Conservation (phyloP, 2,888 invertebrate genomes). For the Keiferia lycopersicella region DNA sequence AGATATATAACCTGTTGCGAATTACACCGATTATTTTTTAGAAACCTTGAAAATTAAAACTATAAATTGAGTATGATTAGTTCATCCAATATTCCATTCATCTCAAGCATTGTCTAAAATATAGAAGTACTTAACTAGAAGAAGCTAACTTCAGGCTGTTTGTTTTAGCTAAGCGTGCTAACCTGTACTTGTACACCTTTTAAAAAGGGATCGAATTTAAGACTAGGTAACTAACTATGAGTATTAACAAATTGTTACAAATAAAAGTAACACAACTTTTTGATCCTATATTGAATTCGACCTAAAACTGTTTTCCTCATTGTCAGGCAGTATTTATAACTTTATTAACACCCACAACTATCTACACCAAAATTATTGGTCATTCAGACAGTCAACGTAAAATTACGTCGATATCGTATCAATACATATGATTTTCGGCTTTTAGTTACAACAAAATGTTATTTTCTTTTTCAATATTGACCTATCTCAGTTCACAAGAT, state of each 20-base stretch:
- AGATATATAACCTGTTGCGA: conserved; percentile 61
- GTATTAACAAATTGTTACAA: no score
- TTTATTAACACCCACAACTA: no score
- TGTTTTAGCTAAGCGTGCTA: no score
- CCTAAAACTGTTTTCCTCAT: no score
- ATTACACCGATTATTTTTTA: conserved; percentile 46
- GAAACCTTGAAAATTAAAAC: conserved; percentile 33
- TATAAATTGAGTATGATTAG: neutral
- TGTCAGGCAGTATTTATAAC: no score
- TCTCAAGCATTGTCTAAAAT: neutral
- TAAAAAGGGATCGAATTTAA: no score
- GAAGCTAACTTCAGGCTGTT: no score
- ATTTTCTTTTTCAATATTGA: neutral
- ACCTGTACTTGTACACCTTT: no score
- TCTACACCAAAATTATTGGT: no score
- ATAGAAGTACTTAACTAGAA: neutral
- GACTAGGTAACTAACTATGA: no score
- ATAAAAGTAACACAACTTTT: no score
- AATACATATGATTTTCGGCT: neutral
- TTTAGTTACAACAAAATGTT: neutral
- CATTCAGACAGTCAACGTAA: neutral
- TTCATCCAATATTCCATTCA: neutral
- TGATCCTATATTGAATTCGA: no score
- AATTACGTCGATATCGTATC: neutral
- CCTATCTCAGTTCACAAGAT: neutral